A percentile compares a stretch with the other conserved stretches of the same genome.
Evolutionary conservation across 2,888 invertebrate species (phyloP).

Genomic region (Drosophila meridiana): DNA sequence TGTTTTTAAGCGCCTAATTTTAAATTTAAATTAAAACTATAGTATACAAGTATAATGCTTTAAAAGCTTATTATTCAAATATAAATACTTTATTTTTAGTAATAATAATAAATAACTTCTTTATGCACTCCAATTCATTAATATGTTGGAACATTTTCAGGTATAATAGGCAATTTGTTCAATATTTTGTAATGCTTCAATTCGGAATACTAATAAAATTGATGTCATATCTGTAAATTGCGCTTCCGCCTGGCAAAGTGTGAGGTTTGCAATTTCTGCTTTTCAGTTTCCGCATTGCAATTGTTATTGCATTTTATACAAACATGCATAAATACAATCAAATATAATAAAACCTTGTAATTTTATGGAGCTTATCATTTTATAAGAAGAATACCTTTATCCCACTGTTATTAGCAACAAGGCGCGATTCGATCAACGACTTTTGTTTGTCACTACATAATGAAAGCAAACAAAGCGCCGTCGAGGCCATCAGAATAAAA

Average conservation of each 20-base stretch:
- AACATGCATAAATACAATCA: not conserved
- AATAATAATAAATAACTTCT: not conserved
- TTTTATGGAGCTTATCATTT: constrained; percentile 25
- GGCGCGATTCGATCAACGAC: constrained; percentile 40
- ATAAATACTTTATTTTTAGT: not conserved
- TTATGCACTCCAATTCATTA: not conserved
- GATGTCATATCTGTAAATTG: constrained; percentile 19
- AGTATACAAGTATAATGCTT: not conserved
- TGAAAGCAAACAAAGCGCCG: constrained; percentile 59
- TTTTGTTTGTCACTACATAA: constrained; percentile 55
- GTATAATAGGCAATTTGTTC: not conserved
- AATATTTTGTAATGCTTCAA: not conserved
- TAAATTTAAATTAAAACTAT: not conserved
- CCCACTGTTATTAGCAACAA: constrained; percentile 15
- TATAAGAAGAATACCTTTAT: constrained; percentile 30
- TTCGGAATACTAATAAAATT: constrained; percentile 18
- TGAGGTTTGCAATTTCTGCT: constrained; percentile 18
- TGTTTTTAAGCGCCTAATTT: not conserved
- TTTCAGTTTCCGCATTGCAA: constrained; percentile 45
- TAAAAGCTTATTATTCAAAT: not conserved
- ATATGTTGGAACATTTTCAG: not conserved
- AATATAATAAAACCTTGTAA: constrained; percentile 9
- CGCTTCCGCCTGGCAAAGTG: constrained; percentile 34
- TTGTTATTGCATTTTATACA: constrained; percentile 22
- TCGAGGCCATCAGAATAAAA: constrained; percentile 44